A percentile compares a stretch with the other conserved stretches of the same genome.
Evolutionary conservation across 1,140 invertebrate species (phyloP).

Genomic region (Aricia agestis): DNA sequence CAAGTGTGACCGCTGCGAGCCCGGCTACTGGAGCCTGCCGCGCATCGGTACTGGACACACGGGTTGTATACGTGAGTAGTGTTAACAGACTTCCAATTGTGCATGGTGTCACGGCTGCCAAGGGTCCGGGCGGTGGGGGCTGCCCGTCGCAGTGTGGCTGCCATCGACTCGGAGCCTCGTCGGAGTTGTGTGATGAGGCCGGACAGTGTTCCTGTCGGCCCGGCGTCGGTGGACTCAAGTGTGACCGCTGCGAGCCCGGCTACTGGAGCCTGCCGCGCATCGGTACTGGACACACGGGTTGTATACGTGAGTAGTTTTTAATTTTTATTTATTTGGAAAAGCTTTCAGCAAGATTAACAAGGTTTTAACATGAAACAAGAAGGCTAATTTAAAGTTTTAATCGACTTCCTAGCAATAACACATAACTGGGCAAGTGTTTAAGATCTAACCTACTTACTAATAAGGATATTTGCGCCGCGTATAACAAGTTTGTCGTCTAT

Average conservation of each 20-base stretch:
- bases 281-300: conserved; percentile 86
- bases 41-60: conserved; percentile 81
- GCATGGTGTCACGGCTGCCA: conserved; percentile 86
- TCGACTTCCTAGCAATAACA: too few species aligned
- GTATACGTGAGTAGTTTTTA: conserved; percentile 84
- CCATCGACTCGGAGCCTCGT: conserved; percentile 84
- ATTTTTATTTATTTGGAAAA: too few species aligned
- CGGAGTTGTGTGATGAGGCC: conserved; percentile 86
- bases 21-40: conserved; percentile 90
- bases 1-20: conserved; percentile 88
- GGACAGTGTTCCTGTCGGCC: conserved; percentile 53
- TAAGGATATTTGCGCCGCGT: too few species aligned
- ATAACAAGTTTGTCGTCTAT: too few species aligned
- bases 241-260: conserved; percentile 87
- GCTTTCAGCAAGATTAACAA: too few species aligned
- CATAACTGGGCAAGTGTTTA: too few species aligned
- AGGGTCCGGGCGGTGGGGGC: conserved; percentile 84
- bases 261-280: conserved; percentile 89
- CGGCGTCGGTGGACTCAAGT: conserved; percentile 88
- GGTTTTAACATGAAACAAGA: too few species aligned
- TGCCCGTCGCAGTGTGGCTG: conserved; percentile 85
- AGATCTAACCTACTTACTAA: too few species aligned
- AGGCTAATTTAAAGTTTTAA: too few species aligned
- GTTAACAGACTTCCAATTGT: not conserved
- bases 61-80: conserved; percentile 87